Conservation (phyloP, 2,888 invertebrate genomes). For the Hyles lineata region DNA sequence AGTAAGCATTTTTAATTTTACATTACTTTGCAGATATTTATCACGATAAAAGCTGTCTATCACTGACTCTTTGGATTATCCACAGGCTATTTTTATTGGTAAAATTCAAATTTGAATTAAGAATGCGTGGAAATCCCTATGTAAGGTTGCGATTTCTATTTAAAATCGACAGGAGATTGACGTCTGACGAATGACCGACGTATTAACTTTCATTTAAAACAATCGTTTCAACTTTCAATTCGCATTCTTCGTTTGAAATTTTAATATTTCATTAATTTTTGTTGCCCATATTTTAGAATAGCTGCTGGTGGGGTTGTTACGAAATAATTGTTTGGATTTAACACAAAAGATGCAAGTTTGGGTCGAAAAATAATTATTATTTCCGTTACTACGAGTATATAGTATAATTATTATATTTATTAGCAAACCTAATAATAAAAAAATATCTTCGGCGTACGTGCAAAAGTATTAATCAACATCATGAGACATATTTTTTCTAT, state of each 20-base stretch:
- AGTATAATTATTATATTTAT: too few species aligned
- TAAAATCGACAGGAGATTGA: constrained; percentile 30
- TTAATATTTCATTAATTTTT: constrained; percentile 18
- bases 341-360: background rate
- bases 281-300: background rate
- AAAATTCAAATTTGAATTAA: background rate
- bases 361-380: background rate
- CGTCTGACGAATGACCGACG: constrained; percentile 42
- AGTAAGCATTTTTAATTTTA: background rate
- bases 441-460: too few species aligned
- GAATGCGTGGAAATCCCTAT: background rate
- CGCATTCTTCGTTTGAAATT: constrained; percentile 30
- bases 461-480: background rate
- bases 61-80: background rate
- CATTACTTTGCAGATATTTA: background rate
- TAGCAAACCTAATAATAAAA: too few species aligned
- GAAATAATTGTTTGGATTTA: background rate
- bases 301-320: background rate
- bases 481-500: background rate
- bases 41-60: background rate
- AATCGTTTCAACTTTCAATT: constrained; percentile 43
- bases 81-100: background rate
- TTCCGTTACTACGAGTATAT: too few species aligned
- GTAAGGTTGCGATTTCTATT: constrained; percentile 19
- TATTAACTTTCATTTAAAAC: constrained; percentile 41